These are phyloP conservation scores for Meda fulgida DNA, from an alignment of 2,797 vertebrate species.

Conservation along the genomic window DNA sequence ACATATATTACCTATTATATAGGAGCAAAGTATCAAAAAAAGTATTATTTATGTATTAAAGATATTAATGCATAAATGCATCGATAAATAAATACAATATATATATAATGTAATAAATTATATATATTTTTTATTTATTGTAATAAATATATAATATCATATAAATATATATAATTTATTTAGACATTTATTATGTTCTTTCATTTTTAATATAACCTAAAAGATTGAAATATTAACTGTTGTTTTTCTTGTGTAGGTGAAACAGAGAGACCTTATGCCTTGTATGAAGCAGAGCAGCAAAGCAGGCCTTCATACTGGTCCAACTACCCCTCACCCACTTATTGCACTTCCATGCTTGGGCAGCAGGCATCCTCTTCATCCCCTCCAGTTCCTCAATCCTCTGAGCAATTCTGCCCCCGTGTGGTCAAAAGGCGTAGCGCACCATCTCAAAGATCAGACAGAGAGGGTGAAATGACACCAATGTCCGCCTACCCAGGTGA, in stretches of 20 bases:
- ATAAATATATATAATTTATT: too few relatives aligned
- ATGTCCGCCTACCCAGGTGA: constrained; percentile 82
- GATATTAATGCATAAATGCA: not conserved
- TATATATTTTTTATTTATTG: too few relatives aligned
- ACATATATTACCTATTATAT: not conserved
- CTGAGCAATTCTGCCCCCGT: constrained; percentile 78
- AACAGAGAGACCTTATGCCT: constrained; percentile 68
- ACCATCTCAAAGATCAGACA: constrained; percentile 68
- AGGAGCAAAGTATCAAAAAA: not conserved
- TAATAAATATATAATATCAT: too few relatives aligned
- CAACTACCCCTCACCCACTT: constrained; percentile 71
- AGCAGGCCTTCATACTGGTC: constrained; percentile 74
- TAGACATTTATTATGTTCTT: not conserved
- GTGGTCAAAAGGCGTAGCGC: constrained; percentile 76
- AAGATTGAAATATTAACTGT: not conserved
- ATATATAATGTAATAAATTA: too few relatives aligned
- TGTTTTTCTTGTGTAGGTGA: constrained; percentile 66
- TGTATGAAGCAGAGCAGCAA: constrained; percentile 72
- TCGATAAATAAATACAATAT: too few relatives aligned
- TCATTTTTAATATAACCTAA: not conserved
- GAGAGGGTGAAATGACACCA: constrained; percentile 70
- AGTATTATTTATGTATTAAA: not conserved
- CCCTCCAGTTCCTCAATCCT: constrained; percentile 57
- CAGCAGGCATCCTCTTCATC: constrained; percentile 64
- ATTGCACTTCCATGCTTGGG: constrained; percentile 60